A percentile compares a stretch with the other conserved stretches of the same genome.
These are phyloP conservation scores for Punctoribates punctum DNA, from an alignment of 2,888 invertebrate species.

Conservation along the genomic window DNA sequence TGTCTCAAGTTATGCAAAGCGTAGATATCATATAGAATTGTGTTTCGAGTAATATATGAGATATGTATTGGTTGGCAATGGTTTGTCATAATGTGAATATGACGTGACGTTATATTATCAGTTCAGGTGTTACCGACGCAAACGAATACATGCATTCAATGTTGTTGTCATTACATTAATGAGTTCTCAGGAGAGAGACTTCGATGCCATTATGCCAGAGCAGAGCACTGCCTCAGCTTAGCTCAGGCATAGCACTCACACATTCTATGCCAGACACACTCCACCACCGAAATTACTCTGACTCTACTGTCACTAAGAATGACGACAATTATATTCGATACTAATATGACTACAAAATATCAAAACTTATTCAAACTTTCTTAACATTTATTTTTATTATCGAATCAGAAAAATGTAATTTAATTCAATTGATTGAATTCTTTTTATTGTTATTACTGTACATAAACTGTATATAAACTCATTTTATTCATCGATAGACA, in stretches of 20 bases:
- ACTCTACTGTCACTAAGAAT: conserved; percentile 2
- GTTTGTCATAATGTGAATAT: conserved; percentile 17
- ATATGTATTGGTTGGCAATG: not conserved
- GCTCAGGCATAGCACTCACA: not conserved
- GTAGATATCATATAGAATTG: not conserved
- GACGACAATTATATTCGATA: not conserved
- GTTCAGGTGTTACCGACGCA: conserved; percentile 31
- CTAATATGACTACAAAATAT: not conserved
- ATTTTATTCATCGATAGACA: too few species aligned
- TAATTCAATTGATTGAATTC: not conserved
- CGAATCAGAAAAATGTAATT: not conserved
- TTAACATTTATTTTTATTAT: not conserved
- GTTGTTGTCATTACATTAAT: conserved; percentile 31
- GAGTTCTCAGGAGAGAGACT: conserved; percentile 32
- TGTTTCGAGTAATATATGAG: too few species aligned
- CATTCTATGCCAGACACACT: not conserved
- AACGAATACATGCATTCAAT: conserved; percentile 21
- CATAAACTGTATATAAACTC: too few species aligned
- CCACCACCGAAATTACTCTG: not conserved
- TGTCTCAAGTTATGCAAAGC: not conserved
- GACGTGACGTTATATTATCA: conserved; percentile 31
- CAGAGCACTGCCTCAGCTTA: too few species aligned
- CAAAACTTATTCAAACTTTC: not conserved
- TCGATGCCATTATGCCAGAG: not conserved
- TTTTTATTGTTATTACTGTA: too few species aligned